Evolutionary conservation across 2,113 vertebrate genomes (phyloP).

Genomic region (Elgaria multicarinata): DNA sequence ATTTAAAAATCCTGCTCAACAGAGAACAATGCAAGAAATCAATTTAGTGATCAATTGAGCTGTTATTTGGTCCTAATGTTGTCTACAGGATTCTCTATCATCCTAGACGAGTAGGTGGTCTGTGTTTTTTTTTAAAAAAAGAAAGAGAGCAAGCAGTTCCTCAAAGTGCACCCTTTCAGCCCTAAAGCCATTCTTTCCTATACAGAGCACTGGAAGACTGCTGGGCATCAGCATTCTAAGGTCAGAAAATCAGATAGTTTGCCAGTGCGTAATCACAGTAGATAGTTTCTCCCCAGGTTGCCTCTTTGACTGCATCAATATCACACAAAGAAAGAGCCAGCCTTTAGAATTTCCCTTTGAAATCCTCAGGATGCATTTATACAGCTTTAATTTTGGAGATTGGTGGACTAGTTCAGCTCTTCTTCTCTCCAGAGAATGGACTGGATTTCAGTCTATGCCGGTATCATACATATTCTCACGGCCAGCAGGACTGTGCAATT

Average conservation of each 20-base stretch:
- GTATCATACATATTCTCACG: neutral
- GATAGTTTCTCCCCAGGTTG: neutral
- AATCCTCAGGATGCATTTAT: neutral
- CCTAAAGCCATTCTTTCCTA: neutral
- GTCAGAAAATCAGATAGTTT: conserved; percentile 18
- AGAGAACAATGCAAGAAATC: neutral
- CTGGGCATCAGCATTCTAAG: neutral
- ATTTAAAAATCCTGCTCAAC: neutral
- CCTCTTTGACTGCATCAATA: neutral
- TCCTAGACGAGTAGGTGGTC: neutral
- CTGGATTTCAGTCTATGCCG: neutral
- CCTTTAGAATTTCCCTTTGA: neutral
- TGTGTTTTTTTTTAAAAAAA: neutral
- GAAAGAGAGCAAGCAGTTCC: neutral
- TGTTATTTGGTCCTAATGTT: conserved; percentile 1
- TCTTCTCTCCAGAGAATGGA: neutral
- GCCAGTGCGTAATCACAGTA: neutral
- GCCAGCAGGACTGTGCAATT: neutral
- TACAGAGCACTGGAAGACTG: neutral
- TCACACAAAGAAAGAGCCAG: neutral
- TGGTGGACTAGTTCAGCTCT: neutral
- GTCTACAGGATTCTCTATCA: neutral
- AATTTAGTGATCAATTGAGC: neutral
- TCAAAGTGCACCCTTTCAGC: neutral
- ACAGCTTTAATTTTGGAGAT: neutral